Conservation (phyloP, 2,888 invertebrate species). For the Drosophila histrio region DNA sequence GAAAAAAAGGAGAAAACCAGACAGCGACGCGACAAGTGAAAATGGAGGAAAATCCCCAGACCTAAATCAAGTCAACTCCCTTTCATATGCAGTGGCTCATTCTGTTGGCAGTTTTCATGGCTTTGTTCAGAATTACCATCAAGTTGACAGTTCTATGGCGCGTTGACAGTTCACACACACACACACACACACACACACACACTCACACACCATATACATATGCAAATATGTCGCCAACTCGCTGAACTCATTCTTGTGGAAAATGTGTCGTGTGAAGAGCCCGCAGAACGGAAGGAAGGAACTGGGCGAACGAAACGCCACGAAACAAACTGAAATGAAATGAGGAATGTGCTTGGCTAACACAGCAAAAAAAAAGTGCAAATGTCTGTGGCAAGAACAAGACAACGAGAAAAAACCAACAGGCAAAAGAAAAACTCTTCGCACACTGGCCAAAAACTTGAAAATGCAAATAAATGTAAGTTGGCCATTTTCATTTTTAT, state of each 20-base stretch:
- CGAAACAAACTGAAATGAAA: constrained; percentile 52
- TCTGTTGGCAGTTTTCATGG: constrained; percentile 70
- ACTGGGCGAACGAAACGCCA: constrained; percentile 50
- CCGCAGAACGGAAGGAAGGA: constrained; percentile 78
- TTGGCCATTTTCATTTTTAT: constrained; percentile 66
- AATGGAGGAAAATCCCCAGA: constrained; percentile 15
- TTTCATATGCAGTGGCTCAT: constrained; percentile 27
- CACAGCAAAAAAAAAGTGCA: constrained; percentile 28
- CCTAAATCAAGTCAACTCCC: background rate
- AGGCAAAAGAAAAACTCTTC: constrained; percentile 6
- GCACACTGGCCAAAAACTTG: constrained; percentile 62
- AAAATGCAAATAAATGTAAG: constrained; percentile 80
- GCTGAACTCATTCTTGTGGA: constrained; percentile 75
- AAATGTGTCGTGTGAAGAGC: constrained; percentile 68
- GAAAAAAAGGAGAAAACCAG: constrained; percentile 29
- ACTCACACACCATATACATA: constrained; percentile 52
- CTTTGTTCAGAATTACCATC: constrained; percentile 79
- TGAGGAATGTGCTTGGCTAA: constrained; percentile 66
- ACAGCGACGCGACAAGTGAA: constrained; percentile 60
- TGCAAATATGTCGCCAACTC: constrained; percentile 75
- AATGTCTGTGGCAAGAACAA: constrained; percentile 35
- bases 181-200: constrained; percentile 26
- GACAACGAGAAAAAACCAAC: background rate
- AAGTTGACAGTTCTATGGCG: constrained; percentile 82
- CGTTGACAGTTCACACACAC: constrained; percentile 79